A percentile compares a stretch with the other conserved stretches of the same genome.
Conservation (phyloP, 2,113 vertebrate genomes). For the Fregetta grallaria region DNA sequence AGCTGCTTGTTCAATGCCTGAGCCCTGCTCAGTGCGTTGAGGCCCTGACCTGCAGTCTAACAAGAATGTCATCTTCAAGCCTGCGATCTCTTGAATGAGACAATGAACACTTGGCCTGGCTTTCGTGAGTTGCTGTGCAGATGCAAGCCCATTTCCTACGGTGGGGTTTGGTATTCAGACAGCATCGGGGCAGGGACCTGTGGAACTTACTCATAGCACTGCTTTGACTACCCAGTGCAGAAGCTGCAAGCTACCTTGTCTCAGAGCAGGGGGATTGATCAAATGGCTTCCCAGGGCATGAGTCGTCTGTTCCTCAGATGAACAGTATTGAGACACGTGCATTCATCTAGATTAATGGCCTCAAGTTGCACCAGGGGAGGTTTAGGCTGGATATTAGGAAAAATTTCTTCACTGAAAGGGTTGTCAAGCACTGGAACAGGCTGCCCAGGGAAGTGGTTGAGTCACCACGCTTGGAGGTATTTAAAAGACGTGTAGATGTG, state of each 20-base stretch:
- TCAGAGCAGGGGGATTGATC: neutral
- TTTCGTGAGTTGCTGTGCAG: neutral
- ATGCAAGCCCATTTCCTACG: neutral
- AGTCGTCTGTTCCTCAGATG: neutral
- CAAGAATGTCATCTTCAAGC: accelerated
- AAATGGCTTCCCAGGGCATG: neutral
- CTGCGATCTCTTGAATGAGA: neutral
- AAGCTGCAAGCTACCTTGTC: neutral
- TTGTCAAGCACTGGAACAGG: too few species aligned
- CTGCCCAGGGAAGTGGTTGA: too few species aligned
- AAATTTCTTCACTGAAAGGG: too few species aligned
- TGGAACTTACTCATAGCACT: neutral
- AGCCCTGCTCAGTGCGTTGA: neutral
- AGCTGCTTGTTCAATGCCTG: neutral
- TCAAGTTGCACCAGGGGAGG: too few species aligned
- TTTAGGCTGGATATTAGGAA: too few species aligned
- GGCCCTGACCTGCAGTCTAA: neutral
- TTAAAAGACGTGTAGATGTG: too few species aligned
- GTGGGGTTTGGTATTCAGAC: neutral
- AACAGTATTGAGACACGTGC: neutral
- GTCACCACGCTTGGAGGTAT: too few species aligned
- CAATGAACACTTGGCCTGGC: neutral
- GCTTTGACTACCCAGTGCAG: neutral
- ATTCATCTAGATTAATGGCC: too few species aligned
- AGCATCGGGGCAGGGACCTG: neutral